These are phyloP conservation scores for Agonopterix heracliana DNA, from an alignment of 2,888 invertebrate species.

Conservation along the genomic window DNA sequence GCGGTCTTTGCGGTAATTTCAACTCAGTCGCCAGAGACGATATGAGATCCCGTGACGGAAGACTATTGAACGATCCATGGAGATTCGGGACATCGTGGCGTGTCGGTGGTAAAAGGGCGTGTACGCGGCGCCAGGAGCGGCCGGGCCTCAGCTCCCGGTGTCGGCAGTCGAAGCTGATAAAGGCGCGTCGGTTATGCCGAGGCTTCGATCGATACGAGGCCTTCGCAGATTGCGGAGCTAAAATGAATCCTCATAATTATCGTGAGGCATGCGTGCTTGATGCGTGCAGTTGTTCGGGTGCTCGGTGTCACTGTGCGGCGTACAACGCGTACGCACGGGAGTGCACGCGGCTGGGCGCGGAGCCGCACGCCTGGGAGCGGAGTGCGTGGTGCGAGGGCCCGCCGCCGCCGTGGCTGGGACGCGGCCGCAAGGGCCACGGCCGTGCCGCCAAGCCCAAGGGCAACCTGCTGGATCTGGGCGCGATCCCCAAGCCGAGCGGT, in stretches of 20 bases:
- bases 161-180: slow-evolving; percentile 63
- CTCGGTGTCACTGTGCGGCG: slow-evolving; percentile 91
- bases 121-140: slow-evolving; percentile 77
- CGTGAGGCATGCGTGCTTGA: slow-evolving; percentile 91
- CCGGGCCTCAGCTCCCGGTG: slow-evolving; percentile 58
- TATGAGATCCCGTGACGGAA: slow-evolving; percentile 82
- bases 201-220: slow-evolving; percentile 69
- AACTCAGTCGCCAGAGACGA: slow-evolving; percentile 92
- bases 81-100: slow-evolving; percentile 94
- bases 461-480: slow-evolving; percentile 38
- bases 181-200: slow-evolving; percentile 67
- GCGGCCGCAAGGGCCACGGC: slow-evolving; percentile 34
- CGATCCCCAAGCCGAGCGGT: slow-evolving; percentile 47
- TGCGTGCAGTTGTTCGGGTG: slow-evolving; percentile 90
- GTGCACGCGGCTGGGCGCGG: slow-evolving; percentile 86
- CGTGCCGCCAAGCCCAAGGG: slow-evolving; percentile 23
- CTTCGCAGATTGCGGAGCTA: slow-evolving; percentile 86
- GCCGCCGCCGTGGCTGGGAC: slow-evolving; percentile 52
- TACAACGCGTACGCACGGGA: slow-evolving; percentile 93
- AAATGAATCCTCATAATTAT: slow-evolving; percentile 88
- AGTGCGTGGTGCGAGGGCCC: slow-evolving; percentile 79
- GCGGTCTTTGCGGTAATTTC: slow-evolving; percentile 97
- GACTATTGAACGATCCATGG: slow-evolving; percentile 79
- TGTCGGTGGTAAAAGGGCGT: slow-evolving; percentile 86
- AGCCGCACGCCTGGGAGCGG: slow-evolving; percentile 82